A percentile compares a stretch with the other conserved stretches of the same genome.
These are phyloP conservation scores for Lycaon pictus DNA, from an alignment of 2,113 vertebrate genomes.

Conservation along the genomic window DNA sequence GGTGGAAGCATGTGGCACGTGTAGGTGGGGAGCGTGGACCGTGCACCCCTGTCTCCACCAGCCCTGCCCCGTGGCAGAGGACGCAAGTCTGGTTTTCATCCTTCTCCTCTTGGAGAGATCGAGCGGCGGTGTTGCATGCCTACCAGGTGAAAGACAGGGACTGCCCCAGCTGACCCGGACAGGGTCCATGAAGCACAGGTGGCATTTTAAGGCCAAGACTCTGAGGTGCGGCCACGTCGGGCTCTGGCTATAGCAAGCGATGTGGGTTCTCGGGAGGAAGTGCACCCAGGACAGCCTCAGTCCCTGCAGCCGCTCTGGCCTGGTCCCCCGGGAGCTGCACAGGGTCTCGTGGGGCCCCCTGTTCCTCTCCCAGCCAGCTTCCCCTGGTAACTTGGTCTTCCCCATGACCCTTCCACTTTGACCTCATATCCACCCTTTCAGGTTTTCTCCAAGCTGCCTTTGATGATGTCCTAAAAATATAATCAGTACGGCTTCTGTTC, in stretches of 20 bases:
- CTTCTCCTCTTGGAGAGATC: background rate
- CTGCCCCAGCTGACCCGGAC: background rate
- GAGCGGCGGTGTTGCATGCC: accelerated
- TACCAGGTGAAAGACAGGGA: background rate
- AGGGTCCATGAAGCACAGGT: background rate
- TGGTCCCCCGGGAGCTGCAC: accelerated
- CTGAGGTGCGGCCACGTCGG: background rate
- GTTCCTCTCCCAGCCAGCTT: background rate
- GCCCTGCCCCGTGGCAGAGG: background rate
- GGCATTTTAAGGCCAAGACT: background rate
- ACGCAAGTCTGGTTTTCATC: background rate
- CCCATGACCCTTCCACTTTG: background rate
- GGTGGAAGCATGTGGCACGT: accelerated
- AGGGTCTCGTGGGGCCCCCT: background rate
- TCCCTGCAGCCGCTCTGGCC: background rate
- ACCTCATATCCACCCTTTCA: conserved; percentile 11
- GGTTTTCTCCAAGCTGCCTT: conserved; percentile 14
- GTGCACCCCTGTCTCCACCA: background rate
- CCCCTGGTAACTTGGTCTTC: background rate
- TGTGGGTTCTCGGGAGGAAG: background rate
- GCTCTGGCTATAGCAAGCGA: background rate
- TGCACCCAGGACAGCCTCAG: background rate
- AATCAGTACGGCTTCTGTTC: background rate
- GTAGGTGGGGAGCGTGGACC: accelerated
- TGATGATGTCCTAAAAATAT: conserved; percentile 57